A percentile compares a stretch with the other conserved stretches of the same genome.
Evolutionary conservation across 2,113 vertebrate genomes (phyloP).

Genomic region (Nanorana parkeri): DNA sequence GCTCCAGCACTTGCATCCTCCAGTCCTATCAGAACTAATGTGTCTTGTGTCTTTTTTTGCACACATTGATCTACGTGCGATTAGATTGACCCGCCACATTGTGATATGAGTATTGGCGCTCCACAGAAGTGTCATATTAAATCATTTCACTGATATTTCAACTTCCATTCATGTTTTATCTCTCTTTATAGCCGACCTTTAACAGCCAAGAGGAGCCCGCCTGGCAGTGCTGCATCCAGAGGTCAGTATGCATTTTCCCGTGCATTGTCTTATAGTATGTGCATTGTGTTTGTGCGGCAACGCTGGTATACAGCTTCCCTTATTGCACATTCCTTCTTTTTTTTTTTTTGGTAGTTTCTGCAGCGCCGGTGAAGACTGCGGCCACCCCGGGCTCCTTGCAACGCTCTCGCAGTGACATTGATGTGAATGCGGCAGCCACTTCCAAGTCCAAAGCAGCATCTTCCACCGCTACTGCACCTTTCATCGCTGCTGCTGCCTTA

Average conservation of each 20-base stretch:
- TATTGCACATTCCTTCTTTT: background rate
- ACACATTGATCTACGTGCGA: background rate
- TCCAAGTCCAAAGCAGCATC: conserved; percentile 91
- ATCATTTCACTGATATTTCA: too few relatives aligned
- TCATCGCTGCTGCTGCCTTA: conserved; percentile 90
- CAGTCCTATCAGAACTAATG: too few relatives aligned
- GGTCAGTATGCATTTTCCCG: conserved; percentile 76
- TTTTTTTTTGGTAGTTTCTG: conserved; percentile 72
- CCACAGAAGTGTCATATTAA: too few relatives aligned
- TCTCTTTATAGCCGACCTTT: conserved; percentile 82
- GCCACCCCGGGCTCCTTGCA: conserved; percentile 89
- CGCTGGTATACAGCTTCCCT: background rate
- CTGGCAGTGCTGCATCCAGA: conserved; percentile 88
- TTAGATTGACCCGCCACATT: too few relatives aligned
- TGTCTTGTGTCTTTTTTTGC: too few relatives aligned
- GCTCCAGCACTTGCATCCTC: too few relatives aligned
- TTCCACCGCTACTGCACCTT: conserved; percentile 79
- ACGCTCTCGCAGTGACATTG: conserved; percentile 95
- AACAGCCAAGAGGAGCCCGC: conserved; percentile 90
- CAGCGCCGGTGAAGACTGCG: conserved; percentile 81
- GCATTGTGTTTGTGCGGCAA: background rate
- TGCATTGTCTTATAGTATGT: background rate
- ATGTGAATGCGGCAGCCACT: conserved; percentile 94
- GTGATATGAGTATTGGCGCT: too few relatives aligned
- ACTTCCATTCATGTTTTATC: background rate